Base-by-base conservation (phyloP, 92 coral and sea anemone species). In the Paramuricea clavata region DNA sequence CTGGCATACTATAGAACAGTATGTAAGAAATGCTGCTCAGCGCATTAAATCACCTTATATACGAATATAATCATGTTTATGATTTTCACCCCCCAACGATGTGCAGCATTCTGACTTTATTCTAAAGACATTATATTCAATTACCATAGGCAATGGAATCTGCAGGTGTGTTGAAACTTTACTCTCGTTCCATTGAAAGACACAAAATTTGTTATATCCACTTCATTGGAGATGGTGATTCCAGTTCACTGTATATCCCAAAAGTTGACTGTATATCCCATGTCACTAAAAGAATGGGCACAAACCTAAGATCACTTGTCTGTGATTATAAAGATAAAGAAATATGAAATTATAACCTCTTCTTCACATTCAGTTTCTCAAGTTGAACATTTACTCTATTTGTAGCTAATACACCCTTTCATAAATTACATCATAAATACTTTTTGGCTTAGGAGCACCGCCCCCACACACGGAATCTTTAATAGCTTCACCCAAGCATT, bases 111-210 rank as follows among this genome's bases (percentile, higher is more conserved):
- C 54, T 47, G 54, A 47, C 54, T 47, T 47, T 25, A 60, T 22
- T 22, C 68, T 60, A 22, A 60, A 22, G 31, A 60, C 68, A 60
- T 16, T 60, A 47, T 11, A 22, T 60, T 60, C 68, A 60, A 60
- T 60, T 60, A 60, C 32, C 32, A 60, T 65, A 92, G 94, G 81
- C 83, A 31, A 89, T 92, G 94, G 94, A 92, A 73, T 88, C 93
- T 28, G 56, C 68, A 43, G 95, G 93, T 28, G 86, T 85, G 54
- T 39, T 85, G 8, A 25, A 36, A 8, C 85, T 89, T 7, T 89
- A 77, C 49, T 33, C 76, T 41, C 22, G 93, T 17, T 92, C 95
- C 0, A 64, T 26, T n/a, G 90, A 81, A 21, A 68, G 72, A 17
- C 35, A 73, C 23, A 89, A 89, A 17, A 67, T 93, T 31, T 15